phyloP scores from a whole-genome alignment of 2,797 vertebrate genomes.

The Scomberomorus guttatus region DNA sequence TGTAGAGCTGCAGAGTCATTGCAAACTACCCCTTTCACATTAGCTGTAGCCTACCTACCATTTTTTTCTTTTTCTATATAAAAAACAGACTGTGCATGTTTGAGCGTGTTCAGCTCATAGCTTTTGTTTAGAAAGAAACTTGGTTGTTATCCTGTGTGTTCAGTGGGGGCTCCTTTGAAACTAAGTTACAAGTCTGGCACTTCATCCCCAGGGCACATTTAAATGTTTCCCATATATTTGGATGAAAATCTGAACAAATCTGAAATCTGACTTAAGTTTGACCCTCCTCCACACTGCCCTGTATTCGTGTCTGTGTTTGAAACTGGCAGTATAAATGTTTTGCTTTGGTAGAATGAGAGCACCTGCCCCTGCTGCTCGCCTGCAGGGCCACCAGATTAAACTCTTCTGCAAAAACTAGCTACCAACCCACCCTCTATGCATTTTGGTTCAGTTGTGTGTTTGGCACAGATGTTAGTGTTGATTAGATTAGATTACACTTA shows the following conservation, averaged over 20 bases:
- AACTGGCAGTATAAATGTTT: neutral
- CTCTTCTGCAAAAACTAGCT: neutral
- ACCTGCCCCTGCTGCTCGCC: neutral
- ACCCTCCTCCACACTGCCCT: neutral
- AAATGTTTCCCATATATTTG: neutral
- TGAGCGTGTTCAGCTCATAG: neutral
- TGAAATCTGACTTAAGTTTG: neutral
- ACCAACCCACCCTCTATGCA: neutral
- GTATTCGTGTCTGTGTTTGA: neutral
- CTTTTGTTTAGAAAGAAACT: neutral
- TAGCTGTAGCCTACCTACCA: neutral
- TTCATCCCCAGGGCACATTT: neutral
- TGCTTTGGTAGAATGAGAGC: neutral
- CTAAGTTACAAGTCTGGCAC: neutral
- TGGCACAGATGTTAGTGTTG: neutral
- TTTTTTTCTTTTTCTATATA: slow-evolving; percentile 3
- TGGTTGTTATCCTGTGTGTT: neutral
- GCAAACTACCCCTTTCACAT: neutral
- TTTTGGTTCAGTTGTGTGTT: neutral
- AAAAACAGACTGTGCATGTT: neutral
- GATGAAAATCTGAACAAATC: neutral
- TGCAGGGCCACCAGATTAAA: neutral
- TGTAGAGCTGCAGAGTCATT: neutral
- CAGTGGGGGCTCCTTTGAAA: neutral
- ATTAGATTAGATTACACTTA: neutral